Conservation (phyloP, 2,113 vertebrate genomes). For the Cygnus atratus region DNA sequence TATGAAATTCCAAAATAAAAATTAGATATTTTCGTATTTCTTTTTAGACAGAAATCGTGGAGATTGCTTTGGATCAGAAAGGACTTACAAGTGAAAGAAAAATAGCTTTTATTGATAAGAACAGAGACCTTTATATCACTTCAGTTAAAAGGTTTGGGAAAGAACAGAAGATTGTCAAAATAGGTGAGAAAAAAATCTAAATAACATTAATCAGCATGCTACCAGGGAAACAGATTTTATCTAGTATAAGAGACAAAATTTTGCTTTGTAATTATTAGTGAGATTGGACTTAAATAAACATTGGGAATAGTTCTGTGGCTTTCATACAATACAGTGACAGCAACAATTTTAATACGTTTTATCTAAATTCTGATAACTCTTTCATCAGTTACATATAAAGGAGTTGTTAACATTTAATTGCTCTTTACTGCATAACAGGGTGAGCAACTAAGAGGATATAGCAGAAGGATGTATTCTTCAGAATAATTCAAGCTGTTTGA, state of each 20-base stretch:
- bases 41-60: conserved; percentile 89
- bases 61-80: conserved; percentile 92
- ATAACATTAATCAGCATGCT: neutral
- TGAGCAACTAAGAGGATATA: neutral
- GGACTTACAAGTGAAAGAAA: conserved; percentile 89
- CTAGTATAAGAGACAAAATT: neutral
- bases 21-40: neutral
- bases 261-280: neutral
- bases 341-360: neutral
- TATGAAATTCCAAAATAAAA: neutral
- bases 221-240: neutral
- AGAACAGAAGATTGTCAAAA: conserved; percentile 90
- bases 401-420: neutral
- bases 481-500: neutral
- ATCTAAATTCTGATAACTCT: neutral
- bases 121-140: conserved; percentile 92
- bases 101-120: conserved; percentile 95
- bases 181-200: conserved; percentile 80
- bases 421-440: neutral
- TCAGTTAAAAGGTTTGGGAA: conserved; percentile 87
- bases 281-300: neutral
- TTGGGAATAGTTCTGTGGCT: neutral
- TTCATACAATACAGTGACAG: neutral
- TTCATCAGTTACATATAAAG: neutral
- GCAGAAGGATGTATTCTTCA: neutral